phyloP scores from a whole-genome alignment of 2,888 invertebrate genomes.

The Sminthurides aquaticus region DNA sequence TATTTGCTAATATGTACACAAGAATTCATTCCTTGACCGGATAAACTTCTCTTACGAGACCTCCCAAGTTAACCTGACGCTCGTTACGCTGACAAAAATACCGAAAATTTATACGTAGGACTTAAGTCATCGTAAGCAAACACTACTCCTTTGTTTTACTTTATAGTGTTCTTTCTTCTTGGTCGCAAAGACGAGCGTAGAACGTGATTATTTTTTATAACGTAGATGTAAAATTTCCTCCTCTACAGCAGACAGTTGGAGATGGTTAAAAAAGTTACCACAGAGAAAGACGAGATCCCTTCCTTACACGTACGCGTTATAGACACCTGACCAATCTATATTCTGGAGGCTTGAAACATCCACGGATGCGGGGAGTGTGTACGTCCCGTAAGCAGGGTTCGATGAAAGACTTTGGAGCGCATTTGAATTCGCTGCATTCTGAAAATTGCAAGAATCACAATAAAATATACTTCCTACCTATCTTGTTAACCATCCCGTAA shows the following conservation, averaged over 20 bases:
- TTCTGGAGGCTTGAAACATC: conserved; percentile 43
- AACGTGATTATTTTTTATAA: neutral
- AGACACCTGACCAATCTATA: conserved; percentile 43
- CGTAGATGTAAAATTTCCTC: neutral
- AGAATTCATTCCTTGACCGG: too few relatives aligned
- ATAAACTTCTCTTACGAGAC: too few relatives aligned
- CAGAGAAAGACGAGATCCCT: neutral
- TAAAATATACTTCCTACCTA: too few relatives aligned
- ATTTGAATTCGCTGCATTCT: conserved; percentile 41
- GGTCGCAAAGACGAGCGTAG: neutral
- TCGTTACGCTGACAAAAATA: neutral
- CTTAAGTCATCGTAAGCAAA: too few relatives aligned
- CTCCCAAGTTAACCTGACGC: too few relatives aligned
- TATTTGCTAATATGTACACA: neutral
- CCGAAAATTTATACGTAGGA: neutral
- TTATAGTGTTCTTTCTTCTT: neutral
- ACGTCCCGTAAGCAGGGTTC: conserved; percentile 40
- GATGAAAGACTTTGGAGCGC: conserved; percentile 42
- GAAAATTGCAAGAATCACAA: conserved; percentile 12
- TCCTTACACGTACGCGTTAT: conserved; percentile 40
- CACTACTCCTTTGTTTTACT: too few relatives aligned
- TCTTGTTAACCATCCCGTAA: too few relatives aligned
- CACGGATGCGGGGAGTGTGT: conserved; percentile 42
- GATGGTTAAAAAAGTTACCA: neutral
- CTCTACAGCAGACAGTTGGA: neutral